Evolutionary conservation across 2,888 invertebrate genomes (phyloP), one percentile per base, ranked within the genome.

Genomic region (Desoria tigrina): DNA sequence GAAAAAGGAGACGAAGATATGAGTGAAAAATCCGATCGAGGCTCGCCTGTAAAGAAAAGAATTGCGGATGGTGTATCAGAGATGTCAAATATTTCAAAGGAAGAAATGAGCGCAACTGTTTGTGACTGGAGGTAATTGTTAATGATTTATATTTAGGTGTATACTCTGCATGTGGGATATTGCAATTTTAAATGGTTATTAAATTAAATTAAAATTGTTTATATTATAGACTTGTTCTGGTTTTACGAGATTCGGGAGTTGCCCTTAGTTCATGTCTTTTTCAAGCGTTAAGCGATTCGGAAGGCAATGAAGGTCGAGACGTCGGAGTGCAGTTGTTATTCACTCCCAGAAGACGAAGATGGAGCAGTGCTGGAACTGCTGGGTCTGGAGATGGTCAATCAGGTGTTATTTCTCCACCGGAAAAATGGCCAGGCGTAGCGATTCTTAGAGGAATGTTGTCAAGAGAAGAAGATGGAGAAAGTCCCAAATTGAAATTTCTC

Each of bases 241-340:
- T 94, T n/a, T 82, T 98, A 74, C 84, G 97, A 61, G 97, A 97
- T 79, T 83, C 99, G 58, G 90, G 95, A 0, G 92, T 98, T 11
- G 97, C 98, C 0, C 84, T 99, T 16, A 97, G 98, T n/a, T 94
- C 98, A 24, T 98, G 98, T 81, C 92, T 99, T 78, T 99, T 99
- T 82, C 98, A 99, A 83, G 96, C 96, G 50, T 84, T 99, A 21
- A 98, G 97, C 79, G 93, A 93, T 80, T 92, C 89, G 0, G 90
- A 90, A 69, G 75, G 74, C 14, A 70, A 59, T 37, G 73, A 73
- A 37, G 61, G 58, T 0, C 70, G 66, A 62, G 76, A 76, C n/a
- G 60, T 61, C 26, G 74, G 73, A 1, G 76, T 73, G 21, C 73
- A 72, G 27, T 55, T 76, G 2, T 55, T 76, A 4, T 76, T 75